Percentiles rank a stretch among this genome's conserved stretches.
These are phyloP conservation scores for Phenganax marumi DNA, from an alignment of 92 coral and sea anemone species.

Conservation along the genomic window DNA sequence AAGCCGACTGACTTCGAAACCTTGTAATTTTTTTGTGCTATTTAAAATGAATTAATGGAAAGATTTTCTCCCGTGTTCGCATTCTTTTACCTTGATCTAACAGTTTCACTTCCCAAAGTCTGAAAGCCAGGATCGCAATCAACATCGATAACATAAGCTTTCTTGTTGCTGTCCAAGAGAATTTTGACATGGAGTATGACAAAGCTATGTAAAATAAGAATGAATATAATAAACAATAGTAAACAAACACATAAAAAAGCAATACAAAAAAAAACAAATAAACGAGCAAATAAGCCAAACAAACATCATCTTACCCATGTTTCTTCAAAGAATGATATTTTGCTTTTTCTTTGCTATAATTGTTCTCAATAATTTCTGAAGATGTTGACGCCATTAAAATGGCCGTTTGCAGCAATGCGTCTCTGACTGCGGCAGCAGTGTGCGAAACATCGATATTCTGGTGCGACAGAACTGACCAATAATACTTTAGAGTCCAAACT, in stretches of 20 bases:
- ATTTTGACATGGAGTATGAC: constrained; percentile 39
- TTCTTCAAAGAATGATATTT: constrained; percentile 34
- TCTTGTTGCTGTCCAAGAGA: constrained; percentile 30
- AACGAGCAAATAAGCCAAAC: background rate
- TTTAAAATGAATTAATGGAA: background rate
- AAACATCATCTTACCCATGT: constrained; percentile 20
- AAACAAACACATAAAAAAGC: background rate
- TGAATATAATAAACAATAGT: background rate
- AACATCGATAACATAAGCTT: constrained; percentile 29
- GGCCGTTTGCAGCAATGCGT: constrained; percentile 41
- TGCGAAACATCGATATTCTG: constrained; percentile 24
- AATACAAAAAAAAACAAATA: background rate
- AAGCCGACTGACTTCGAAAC: no score
- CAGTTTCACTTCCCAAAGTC: constrained; percentile 32
- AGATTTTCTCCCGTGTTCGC: background rate
- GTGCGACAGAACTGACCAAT: constrained; percentile 34
- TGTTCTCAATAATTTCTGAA: constrained; percentile 19
- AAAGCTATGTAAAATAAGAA: constrained; percentile 6
- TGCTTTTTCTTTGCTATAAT: constrained; percentile 32
- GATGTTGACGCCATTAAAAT: constrained; percentile 32
- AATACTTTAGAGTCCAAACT: constrained; percentile 36
- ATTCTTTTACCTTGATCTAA: constrained; percentile 22
- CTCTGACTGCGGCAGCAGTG: constrained; percentile 9
- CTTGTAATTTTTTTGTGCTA: no score
- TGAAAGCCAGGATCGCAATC: constrained; percentile 43